Evolutionary conservation across 2,797 vertebrate genomes (phyloP), one percentile per base, ranked within the genome.

Genomic region (Sebastes melanostomus): DNA sequence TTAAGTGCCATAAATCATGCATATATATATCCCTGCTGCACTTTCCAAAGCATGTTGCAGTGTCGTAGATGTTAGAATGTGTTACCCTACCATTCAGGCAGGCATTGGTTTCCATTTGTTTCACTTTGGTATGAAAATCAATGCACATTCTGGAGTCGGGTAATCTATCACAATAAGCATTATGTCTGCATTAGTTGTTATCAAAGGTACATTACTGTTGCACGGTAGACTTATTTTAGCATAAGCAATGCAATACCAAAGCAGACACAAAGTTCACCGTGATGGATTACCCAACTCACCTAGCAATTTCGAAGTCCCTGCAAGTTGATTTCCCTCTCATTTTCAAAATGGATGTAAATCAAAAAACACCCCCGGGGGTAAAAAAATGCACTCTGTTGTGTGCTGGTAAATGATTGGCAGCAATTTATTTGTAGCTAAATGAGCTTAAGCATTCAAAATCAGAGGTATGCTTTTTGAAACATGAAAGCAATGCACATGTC

Each of bases 211-310:
- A 75, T 76, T 58, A 61, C 12, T 5, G 50, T 55, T 76, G 30
- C 72, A 52, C 30, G 22, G 52, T 54, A 5, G 38, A 20, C 32
- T 38, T 30, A 58, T 58, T 81, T 72, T 32, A 72, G 22, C 36
- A 60, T 36, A 18, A 20, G 56, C 1, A 36, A 66, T 20, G 11
- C 27, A 32, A 24, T 22, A 27, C 4, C 13, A 58, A 58, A 61
- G 11, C 52, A 65, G 67, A 62, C 50, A 8, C n/a, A 25, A 27
- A 58, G 62, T 65, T 72, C 58, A 60, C 13, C 3, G 4, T 66
- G 78, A 84, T 76, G 78, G 72, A 81, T 84, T 60, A 46, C 66
- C 29, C 16, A 18, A 55, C 36, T 75, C 67, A 25, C 30, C 11
- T 16, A 4, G 66, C 22, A 67, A 29, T 72, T 62, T 34, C 13